Base-by-base conservation (phyloP, 1,140 invertebrate species). In the Drosophila triauraria region DNA sequence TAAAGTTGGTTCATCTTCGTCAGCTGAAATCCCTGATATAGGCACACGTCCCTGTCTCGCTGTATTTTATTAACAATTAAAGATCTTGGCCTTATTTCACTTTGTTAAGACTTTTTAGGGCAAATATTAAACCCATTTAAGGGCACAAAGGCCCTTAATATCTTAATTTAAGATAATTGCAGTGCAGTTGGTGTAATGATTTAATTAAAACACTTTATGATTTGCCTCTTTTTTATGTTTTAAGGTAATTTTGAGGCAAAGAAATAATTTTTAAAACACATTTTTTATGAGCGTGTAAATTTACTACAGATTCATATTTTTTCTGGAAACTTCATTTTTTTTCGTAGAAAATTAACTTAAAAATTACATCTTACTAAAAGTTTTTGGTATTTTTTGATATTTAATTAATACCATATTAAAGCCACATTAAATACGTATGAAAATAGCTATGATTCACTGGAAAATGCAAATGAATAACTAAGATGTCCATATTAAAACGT, bases 361-460 rank as follows among this genome's bases (percentile, higher is more conserved):
- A 23, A 38, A 23, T 6, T 23, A 54, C 13, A 23, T 15, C 1
- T 23, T 54, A 13, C 17, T 13, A 42, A 5, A 40, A 40, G 5
- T 15, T 20, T n/a, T n/a, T n/a, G n/a, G n/a, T n/a, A n/a, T n/a
- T n/a, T 35, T 23, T 38, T 54, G 1, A 23, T 23, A 5, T 15
- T 53, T 15, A 23, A 25, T 30, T 43, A 10, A 25, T 20, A 20
- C 6, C 12, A 46, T 35, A 38, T 32, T 12, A 44, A 42, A 3
- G 3, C 2, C 25, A 13, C 43, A 13, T n/a, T n/a, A 12, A 68
- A 10, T 27, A 50, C 42, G 13, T 25, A 15, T 35, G 10, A n/a
- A 61, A 30, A 48, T 38, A 35, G 9, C 15, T 44, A 35, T 67
- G 62, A 70, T 17, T 70, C 40, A 70, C 20, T 17, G 15, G 23